Evolutionary conservation across 2,113 vertebrate species (phyloP), one percentile per base, ranked within the genome.

Genomic region (Cygnus atratus): DNA sequence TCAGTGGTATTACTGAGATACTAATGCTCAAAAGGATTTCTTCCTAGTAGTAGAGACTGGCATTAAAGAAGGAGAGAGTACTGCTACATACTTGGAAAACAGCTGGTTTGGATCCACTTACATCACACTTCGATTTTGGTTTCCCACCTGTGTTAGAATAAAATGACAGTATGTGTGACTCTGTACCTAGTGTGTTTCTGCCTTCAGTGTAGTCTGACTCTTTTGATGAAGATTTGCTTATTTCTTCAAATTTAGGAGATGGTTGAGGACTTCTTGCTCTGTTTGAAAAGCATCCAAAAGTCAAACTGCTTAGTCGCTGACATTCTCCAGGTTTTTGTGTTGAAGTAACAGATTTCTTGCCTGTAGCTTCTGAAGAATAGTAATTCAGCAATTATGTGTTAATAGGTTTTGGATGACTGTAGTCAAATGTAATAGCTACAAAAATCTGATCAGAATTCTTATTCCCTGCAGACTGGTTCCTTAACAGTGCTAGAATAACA

Each of bases 261-360:
- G 98, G 98, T 90, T 99, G 98, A 35, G 99, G 98, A 88, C 97
- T 99, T 97, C 98, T 99, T 88, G 98, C 98, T 97, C 98, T 98
- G 85, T 99, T 98, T 81, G 98, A 98, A 96, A 99, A 99, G 94
- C 99, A 99, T 84, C 99, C 99, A 59, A 99, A 99, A 10, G 99
- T 99, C 96, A 99, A 98, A 95, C 98, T 98, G 97, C 99, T 99
- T 63, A 99, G 98, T 26, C 98, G 98, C 89, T 99, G 99, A 55
- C 99, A 99, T 87, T 99, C 98, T 4, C 97, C 98, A 19, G 98
- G 97, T 81, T 98, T 98, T 63, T 98, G 93, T 52, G 96, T 33
- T 66, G 95, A 92, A 50, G 94, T 83, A 54, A 90, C 71, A n/a
- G 94, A 96, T 35, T 97, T 97, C 97, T 98, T 99, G 85, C 97